Base-by-base conservation (phyloP, 2,113 vertebrate species). In the Scolopax mira region DNA sequence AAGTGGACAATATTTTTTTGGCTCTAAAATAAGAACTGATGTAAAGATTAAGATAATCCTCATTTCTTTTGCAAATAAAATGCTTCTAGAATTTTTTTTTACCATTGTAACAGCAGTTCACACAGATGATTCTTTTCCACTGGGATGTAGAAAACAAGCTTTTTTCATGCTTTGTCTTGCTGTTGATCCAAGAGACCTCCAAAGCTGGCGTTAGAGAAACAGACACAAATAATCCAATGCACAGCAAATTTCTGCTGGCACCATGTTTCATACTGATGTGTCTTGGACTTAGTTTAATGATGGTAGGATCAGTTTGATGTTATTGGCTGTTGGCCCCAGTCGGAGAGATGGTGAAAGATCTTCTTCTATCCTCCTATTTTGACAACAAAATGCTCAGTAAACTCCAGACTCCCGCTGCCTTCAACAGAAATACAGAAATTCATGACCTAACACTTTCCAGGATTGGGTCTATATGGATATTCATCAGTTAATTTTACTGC, bases 401-500 rank as follows among this genome's bases (percentile, higher is more conserved):
- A 30, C 46, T 48, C 33, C 33, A 77, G 69, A 57, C 27, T 85
- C 51, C 35, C 46, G 44, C 7, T 64, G 42, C 71, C 27, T 48
- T 85, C 60, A 78, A 37, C 3, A 72, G 39, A 91, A 88, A 66
- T 23, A 5, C 7, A 90, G 49, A 73, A 66, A 60, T 79, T 57
- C 10, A 64, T n/a, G 18, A 64, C 0, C 27, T 79, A 93, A 62
- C 28, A 39, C 10, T 69, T 77, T 66, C 11, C 51, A 80, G 75
- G 22, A 80, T 8, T 62, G 27, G 35, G 48, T 64, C 11, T 19
- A 64, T 15, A 55, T 51, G 14, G 41, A 22, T 86, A 57, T 94
- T 93, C 62, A 71, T 80, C 85, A 79, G 80, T 89, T 95, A 90
- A 94, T 95, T 97, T 96, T 80, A 90, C 72, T 95, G 89, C 71